These are phyloP conservation scores for Cordylochernes scorpioides DNA, from an alignment of 2,888 invertebrate genomes.

Conservation along the genomic window DNA sequence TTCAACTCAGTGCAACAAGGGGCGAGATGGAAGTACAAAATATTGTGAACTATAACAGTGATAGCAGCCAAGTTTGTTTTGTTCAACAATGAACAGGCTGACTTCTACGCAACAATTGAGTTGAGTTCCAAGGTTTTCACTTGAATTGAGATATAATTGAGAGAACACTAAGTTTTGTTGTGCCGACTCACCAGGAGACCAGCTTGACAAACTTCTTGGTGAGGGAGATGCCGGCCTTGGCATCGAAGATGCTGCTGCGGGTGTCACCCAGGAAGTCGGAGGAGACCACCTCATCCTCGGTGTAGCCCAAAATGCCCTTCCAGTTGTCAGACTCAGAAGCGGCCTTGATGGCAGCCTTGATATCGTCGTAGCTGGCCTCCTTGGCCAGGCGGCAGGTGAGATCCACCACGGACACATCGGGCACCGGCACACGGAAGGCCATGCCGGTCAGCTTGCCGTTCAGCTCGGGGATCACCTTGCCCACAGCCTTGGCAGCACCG, in stretches of 20 bases:
- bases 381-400: conserved; percentile 40
- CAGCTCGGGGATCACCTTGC: conserved; percentile 87
- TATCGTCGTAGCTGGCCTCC: conserved; percentile 27
- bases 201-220: conserved; percentile 89
- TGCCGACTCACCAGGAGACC: conserved; percentile 67
- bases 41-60: too few species aligned
- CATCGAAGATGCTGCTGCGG: conserved; percentile 85
- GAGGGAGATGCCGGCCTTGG: conserved; percentile 75
- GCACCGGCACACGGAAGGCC: conserved; percentile 95
- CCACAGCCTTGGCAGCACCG: conserved; percentile 96
- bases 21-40: too few species aligned
- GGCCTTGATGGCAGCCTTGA: conserved; percentile 26
- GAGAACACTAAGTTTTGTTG: too few species aligned
- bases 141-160: too few species aligned
- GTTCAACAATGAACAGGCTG: too few species aligned
- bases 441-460: conserved; percentile 92
- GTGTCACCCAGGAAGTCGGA: conserved; percentile 75
- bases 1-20: too few species aligned
- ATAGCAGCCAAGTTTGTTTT: too few species aligned
- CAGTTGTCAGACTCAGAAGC: conserved; percentile 25
- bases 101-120: too few species aligned
- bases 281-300: conserved; percentile 50
- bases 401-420: conserved; percentile 94
- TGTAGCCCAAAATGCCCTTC: conserved; percentile 30
- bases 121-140: too few species aligned